Conservation (phyloP, 2,113 vertebrate genomes). For the Vicugna pacos region DNA sequence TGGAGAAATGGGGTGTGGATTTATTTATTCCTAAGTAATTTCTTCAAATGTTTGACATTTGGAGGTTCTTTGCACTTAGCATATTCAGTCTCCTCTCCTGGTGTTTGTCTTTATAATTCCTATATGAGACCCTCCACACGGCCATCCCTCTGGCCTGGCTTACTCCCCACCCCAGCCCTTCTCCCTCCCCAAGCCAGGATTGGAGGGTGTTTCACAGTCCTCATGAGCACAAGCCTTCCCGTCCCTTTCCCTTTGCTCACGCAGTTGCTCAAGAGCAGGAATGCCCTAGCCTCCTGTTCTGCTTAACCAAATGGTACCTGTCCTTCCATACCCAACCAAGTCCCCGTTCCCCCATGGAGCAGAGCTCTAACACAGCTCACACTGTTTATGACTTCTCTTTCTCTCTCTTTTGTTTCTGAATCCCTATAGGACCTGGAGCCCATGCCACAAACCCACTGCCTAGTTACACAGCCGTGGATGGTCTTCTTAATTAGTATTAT, state of each 20-base stretch:
- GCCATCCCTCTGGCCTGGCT: background rate
- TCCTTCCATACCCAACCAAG: background rate
- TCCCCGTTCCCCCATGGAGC: background rate
- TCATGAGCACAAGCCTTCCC: background rate
- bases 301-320: background rate
- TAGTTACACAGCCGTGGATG: background rate
- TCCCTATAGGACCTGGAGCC: background rate
- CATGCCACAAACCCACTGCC: background rate
- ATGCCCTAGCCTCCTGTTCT: background rate
- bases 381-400: background rate
- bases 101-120: background rate
- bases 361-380: background rate
- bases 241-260: background rate
- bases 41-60: conserved; percentile 11
- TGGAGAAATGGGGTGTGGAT: background rate
- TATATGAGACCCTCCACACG: background rate
- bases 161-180: background rate
- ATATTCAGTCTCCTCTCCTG: background rate
- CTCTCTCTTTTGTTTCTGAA: background rate
- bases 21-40: background rate
- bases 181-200: background rate
- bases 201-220: background rate
- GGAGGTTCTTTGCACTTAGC: conserved; percentile 11
- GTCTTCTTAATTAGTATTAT: conserved; percentile 5
- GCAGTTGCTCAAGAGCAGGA: background rate